phyloP scores from a whole-genome alignment of 2,888 invertebrate species.

The Formica aserva region DNA sequence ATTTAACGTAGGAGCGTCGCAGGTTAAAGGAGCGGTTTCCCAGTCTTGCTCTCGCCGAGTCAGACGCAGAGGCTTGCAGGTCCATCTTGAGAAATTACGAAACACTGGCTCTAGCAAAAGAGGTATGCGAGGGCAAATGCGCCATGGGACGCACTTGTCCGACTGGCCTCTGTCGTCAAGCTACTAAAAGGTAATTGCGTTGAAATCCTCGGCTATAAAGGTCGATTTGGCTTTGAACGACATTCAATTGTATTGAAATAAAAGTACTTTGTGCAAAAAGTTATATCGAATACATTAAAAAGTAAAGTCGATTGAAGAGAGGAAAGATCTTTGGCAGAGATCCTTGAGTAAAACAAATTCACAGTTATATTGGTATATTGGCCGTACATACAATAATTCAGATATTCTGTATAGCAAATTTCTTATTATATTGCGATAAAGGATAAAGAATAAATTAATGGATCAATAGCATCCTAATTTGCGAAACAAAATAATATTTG shows the following conservation, averaged over 20 bases:
- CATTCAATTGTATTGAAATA: not conserved
- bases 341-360: not conserved
- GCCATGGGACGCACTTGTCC: slow-evolving; percentile 94
- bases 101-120: slow-evolving; percentile 91
- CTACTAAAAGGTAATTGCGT: slow-evolving; percentile 84
- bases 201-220: slow-evolving; percentile 3
- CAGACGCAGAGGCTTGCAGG: slow-evolving; percentile 92
- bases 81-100: slow-evolving; percentile 94
- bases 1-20: slow-evolving; percentile 90
- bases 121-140: slow-evolving; percentile 95
- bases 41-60: slow-evolving; percentile 90
- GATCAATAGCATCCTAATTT: not conserved
- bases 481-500: not conserved
- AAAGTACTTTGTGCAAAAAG: not conserved
- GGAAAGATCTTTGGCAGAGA: not conserved
- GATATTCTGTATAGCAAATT: not conserved
- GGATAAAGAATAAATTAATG: not conserved
- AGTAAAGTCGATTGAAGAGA: not conserved
- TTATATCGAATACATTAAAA: not conserved
- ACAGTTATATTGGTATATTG: not conserved
- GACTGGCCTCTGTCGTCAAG: slow-evolving; percentile 90
- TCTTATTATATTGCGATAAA: not conserved
- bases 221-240: not conserved
- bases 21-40: slow-evolving; percentile 94
- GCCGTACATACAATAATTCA: not conserved